Percentiles rank a stretch among this genome's conserved stretches.
Evolutionary conservation across 2,888 invertebrate species (phyloP).

Genomic region (Micoletzkya japonica): DNA sequence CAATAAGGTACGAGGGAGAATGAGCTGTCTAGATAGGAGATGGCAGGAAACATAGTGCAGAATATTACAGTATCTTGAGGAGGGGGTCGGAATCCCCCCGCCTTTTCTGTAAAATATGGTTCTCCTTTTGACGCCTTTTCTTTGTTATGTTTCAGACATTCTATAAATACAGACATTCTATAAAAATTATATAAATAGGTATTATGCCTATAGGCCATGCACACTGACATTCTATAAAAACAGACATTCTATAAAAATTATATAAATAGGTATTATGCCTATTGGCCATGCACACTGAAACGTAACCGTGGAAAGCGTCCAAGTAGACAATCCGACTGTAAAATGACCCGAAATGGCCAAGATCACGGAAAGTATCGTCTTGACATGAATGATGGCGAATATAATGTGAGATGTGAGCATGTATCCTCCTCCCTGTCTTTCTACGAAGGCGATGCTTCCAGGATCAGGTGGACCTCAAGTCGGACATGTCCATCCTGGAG

Average conservation of each 20-base stretch:
- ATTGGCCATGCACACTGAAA: background rate
- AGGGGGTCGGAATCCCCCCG: too few species aligned
- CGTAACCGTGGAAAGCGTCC: background rate
- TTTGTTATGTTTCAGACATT: too few species aligned
- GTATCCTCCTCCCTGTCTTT: background rate
- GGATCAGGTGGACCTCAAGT: constrained; percentile 45
- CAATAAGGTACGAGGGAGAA: constrained; percentile 34
- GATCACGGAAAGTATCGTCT: background rate
- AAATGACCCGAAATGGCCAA: too few species aligned
- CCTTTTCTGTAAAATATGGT: too few species aligned
- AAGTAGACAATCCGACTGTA: too few species aligned
- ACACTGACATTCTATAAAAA: too few species aligned
- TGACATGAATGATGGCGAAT: background rate
- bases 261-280: background rate
- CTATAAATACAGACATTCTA: too few species aligned
- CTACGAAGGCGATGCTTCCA: constrained; percentile 24
- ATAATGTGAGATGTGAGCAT: background rate
- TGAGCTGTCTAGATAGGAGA: background rate
- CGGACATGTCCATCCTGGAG: constrained; percentile 60
- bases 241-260: too few species aligned
- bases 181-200: too few species aligned
- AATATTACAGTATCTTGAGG: too few species aligned
- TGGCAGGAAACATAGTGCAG: too few species aligned
- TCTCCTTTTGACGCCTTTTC: too few species aligned
- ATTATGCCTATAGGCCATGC: background rate